A percentile compares a stretch with the other conserved stretches of the same genome.
Evolutionary conservation across 2,888 invertebrate genomes (phyloP).

Genomic region (Phortica magna): DNA sequence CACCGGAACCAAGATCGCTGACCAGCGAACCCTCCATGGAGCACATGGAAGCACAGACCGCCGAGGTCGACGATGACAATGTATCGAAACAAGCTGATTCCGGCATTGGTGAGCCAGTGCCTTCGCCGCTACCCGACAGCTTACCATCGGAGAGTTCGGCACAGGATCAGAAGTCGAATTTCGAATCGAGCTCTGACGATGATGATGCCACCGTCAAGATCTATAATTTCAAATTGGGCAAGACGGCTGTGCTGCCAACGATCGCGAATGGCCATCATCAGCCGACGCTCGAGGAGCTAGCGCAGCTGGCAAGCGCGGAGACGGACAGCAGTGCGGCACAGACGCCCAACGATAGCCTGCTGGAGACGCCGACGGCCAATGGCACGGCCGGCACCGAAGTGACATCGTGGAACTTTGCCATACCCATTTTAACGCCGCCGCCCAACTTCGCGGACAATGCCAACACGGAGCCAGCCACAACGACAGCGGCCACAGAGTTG

Average conservation of each 20-base stretch:
- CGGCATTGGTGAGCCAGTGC: slow-evolving; percentile 73
- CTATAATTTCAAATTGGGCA: slow-evolving; percentile 76
- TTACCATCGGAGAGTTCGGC: slow-evolving; percentile 51
- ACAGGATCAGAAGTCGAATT: slow-evolving; percentile 58
- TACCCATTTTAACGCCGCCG: slow-evolving; percentile 76
- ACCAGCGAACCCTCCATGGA: slow-evolving; percentile 53
- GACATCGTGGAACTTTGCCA: slow-evolving; percentile 73
- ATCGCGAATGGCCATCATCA: slow-evolving; percentile 45
- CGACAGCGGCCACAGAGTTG: neutral
- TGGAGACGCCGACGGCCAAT: slow-evolving; percentile 45
- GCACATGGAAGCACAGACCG: slow-evolving; percentile 18
- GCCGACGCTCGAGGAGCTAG: slow-evolving; percentile 49
- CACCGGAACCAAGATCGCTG: slow-evolving; percentile 68
- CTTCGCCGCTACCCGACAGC: slow-evolving; percentile 67
- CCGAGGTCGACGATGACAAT: slow-evolving; percentile 63
- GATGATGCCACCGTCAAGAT: slow-evolving; percentile 76
- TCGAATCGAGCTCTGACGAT: slow-evolving; percentile 77
- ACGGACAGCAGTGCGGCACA: slow-evolving; percentile 28
- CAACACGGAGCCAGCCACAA: neutral
- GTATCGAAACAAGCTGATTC: slow-evolving; percentile 75
- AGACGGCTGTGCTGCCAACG: slow-evolving; percentile 62
- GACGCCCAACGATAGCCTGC: neutral
- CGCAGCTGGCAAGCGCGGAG: slow-evolving; percentile 41
- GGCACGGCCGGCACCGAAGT: slow-evolving; percentile 59
- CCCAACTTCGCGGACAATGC: slow-evolving; percentile 73